A percentile compares a stretch with the other conserved stretches of the same genome.
Evolutionary conservation across 1,140 invertebrate genomes (phyloP).

Genomic region (Drosophila melanogaster): Release_6_plus_ISO1_MT NT_033777.3:27571501-27572000

Average conservation of each 20-base stretch:
- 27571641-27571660: slow-evolving; percentile 6
- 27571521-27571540: too few relatives aligned
- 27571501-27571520: slow-evolving; percentile 10
- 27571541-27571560: slow-evolving; percentile 1
- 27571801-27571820: background rate
- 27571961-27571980: slow-evolving; percentile 39
- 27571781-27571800: background rate
- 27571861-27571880: background rate
- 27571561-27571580: background rate
- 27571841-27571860: background rate
- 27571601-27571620: background rate
- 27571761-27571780: slow-evolving; percentile 29
- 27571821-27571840: background rate
- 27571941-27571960: slow-evolving; percentile 18
- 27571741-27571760: slow-evolving; percentile 59
- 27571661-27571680: slow-evolving; percentile 15
- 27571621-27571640: slow-evolving; percentile 7
- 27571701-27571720: slow-evolving; percentile 15
- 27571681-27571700: background rate
- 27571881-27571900: background rate
- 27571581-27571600: too few relatives aligned
- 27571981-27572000: slow-evolving; percentile 37
- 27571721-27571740: background rate
- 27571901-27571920: slow-evolving; percentile 11
- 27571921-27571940: background rate